Base-by-base conservation (phyloP, 2,797 vertebrate genomes). In the Pterois miles region DNA sequence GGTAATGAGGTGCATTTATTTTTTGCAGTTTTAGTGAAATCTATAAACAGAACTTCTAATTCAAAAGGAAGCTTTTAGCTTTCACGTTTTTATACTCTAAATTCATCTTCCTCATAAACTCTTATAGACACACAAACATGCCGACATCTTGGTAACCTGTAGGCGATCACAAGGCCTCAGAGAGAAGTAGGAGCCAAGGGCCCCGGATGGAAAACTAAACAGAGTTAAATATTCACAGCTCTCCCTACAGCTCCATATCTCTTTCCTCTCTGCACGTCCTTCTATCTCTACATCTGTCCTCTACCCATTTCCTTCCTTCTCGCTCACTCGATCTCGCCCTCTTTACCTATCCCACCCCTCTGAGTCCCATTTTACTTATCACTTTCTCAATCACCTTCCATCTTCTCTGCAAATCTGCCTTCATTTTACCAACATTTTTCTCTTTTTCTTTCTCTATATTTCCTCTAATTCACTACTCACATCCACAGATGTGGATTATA, bases 141-240 rank as follows among this genome's bases (percentile, higher is more conserved):
- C 11, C 8, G 46, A 64, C 31, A 73, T 74, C 52, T 54, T 76
- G 58, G 62, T 74, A 68, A 88, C 76, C 82, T 88, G 76, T 6
- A 71, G 87, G 86, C 77, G 53, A 66, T 63, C 59, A 46, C 56
- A 74, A 64, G 84, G 54, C 67, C 76, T 78, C 56, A 23, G 74
- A 86, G 66, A 68, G 62, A 74, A 57, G 40, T 3, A 6, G 12
- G 36, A 74, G 78, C 89, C 74, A 71, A 67, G 20, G 81, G 83
- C 83, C 83, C 68, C 53, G 38, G 67, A 81, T 76, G 90, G 86
- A 88, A 92, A 89, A 81, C 73, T 65, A 91, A 91, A 91, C 86
- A 86, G 11, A 82, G 79, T 89, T 86, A 90, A 92, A 92, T 89
- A 93, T 93, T 92, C 85, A 91, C 84, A 56, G 12, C 54, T 64